phyloP scores from a whole-genome alignment of 2,113 vertebrate species.

The Festucalex cinctus region DNA sequence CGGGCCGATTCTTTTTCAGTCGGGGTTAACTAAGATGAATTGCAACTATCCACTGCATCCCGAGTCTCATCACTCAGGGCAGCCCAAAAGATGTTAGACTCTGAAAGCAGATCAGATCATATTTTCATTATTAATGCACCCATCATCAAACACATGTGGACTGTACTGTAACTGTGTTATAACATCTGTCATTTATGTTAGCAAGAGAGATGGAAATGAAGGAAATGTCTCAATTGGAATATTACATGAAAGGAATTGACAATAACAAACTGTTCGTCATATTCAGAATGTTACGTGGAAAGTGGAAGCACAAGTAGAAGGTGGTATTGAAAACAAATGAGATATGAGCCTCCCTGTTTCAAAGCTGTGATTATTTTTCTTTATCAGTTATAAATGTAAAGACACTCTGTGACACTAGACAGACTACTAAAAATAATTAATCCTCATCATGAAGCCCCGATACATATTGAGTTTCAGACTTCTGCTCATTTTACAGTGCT shows the following conservation, averaged over 20 bases:
- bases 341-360: background rate
- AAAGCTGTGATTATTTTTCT: background rate
- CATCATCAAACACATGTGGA: background rate
- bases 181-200: background rate
- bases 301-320: background rate
- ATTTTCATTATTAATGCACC: background rate
- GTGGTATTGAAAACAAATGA: background rate
- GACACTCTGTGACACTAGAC: background rate
- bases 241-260: background rate
- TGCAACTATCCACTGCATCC: background rate
- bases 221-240: background rate
- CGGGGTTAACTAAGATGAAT: constrained; percentile 4
- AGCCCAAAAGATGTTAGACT: background rate
- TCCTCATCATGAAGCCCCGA: background rate
- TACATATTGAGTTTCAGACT: background rate
- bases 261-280: background rate
- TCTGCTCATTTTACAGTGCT: background rate
- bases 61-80: background rate
- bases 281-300: background rate
- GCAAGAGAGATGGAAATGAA: background rate
- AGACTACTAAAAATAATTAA: background rate
- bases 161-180: background rate
- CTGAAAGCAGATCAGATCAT: background rate
- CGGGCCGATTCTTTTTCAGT: background rate
- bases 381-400: background rate